Base-by-base conservation (phyloP, 2,797 vertebrate species). In the Phrynocephalus forsythii region DNA sequence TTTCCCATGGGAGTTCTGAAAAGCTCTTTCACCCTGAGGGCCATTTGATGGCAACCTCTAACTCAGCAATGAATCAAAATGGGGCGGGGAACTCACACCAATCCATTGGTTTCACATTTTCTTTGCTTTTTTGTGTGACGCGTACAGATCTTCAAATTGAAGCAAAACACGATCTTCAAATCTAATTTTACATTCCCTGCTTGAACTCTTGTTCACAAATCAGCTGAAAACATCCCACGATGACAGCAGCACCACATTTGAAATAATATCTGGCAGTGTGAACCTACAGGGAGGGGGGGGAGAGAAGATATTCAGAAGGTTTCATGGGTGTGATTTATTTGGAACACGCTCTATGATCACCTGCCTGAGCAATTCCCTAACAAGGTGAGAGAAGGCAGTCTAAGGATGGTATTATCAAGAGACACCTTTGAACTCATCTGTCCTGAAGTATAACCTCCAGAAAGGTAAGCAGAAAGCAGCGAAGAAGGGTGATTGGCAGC, bases 391-490 rank as follows among this genome's bases (percentile, higher is more conserved):
- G 91, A 96, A 96, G 92, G 92, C 94, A 91, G 95, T 96, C 92
- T 92, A 93, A 95, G 96, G 96, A 93, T 88, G 94, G 85, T 93
- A 94, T 95, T 96, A 94, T 91, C 96, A 95, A 92, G 96, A 97
- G 96, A 95, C 95, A 95, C 94, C 96, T 96, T 96, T 97, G 96
- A 97, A 97, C 95, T 96, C 93, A 95, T 96, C 92, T 95, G 94
- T 97, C 95, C 96, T 95, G 93, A 95, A 97, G 95, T 95, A 95
- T 97, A 95, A 96, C 96, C 97, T 95, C 96, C 95, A 96, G 97
- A 95, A 96, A 96, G 94, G 95, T 91, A 94, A 94, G 89, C 89
- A 92, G 96, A 95, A 91, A 93, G 94, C 6, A 56, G 93, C 75
- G 89, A 92, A 15, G 76, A 3, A 24, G 80, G 3, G 5, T 63